Evolutionary conservation across 35 echinoderm and acorn worm species (phyloP).

Genomic region (Holothuria glaberrima): DNA sequence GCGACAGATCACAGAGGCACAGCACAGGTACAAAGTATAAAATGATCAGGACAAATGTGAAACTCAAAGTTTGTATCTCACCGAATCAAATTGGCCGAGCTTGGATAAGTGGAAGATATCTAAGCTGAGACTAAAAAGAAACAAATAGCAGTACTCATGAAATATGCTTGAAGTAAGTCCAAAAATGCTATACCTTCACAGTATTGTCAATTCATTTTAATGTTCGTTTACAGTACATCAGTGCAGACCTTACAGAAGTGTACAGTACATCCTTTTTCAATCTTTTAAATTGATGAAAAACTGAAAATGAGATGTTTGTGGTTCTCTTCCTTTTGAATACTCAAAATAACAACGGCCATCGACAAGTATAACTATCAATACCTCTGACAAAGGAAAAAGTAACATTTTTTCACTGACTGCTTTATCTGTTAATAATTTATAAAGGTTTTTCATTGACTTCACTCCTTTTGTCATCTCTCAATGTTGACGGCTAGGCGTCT

Average conservation of each 20-base stretch:
- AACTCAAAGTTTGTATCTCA: slow-evolving; percentile 58
- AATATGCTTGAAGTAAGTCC: no score
- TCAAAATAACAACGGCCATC: no score
- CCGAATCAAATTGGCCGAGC: slow-evolving; percentile 80
- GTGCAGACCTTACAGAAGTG: neutral
- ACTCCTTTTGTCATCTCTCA: no score
- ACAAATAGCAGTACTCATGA: neutral
- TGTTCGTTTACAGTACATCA: no score
- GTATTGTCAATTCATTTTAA: no score
- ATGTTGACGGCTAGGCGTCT: no score
- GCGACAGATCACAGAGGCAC: neutral
- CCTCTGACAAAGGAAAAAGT: no score
- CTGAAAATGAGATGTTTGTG: neutral
- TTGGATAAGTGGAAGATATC: slow-evolving; percentile 83
- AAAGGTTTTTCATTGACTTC: no score
- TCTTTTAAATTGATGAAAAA: neutral
- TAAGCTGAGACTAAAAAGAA: slow-evolving; percentile 77
- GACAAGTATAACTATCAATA: no score
- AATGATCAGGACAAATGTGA: neutral
- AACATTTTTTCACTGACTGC: no score
- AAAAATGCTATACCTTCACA: no score
- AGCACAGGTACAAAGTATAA: neutral
- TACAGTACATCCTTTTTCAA: neutral
- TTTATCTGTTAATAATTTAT: no score
- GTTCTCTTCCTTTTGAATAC: neutral